Percentiles rank a stretch among this genome's conserved stretches.
These are phyloP conservation scores for Trilocha varians DNA, from an alignment of 2,888 invertebrate species.

Conservation along the genomic window DNA sequence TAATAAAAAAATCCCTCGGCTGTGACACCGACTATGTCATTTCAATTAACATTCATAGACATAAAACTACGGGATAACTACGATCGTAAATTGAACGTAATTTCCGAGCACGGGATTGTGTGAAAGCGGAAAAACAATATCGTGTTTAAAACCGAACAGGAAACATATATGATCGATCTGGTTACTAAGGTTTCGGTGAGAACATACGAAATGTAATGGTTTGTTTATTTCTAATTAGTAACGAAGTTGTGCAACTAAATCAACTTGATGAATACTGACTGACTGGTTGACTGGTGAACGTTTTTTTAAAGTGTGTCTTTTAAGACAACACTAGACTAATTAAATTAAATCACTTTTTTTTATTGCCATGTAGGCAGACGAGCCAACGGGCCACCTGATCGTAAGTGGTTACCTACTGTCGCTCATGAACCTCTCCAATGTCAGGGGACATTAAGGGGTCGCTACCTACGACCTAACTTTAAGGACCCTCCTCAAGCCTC, in stretches of 20 bases:
- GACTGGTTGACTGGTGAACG: no score
- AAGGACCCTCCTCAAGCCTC: no score
- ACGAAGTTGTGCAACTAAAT: not conserved
- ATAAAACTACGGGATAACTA: constrained; percentile 33
- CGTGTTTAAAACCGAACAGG: constrained; percentile 4
- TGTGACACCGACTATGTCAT: constrained; percentile 51
- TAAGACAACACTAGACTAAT: no score
- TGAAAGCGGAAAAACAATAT: constrained; percentile 29
- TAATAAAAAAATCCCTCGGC: constrained; percentile 32
- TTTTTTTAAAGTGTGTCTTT: no score
- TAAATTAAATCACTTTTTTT: no score
- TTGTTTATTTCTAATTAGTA: not conserved
- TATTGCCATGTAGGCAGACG: no score
- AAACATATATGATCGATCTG: constrained; percentile 2
- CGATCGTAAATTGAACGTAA: constrained; percentile 42
- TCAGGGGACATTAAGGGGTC: no score
- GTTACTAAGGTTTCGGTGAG: not conserved
- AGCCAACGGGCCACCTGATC: no score
- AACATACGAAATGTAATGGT: not conserved
- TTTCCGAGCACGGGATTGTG: constrained; percentile 27
- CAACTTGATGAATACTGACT: no score
- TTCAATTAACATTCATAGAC: constrained; percentile 63
- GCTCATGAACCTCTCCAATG: no score
- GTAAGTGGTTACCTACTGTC: no score
- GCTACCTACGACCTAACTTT: no score